These are phyloP conservation scores for Argopecten irradians DNA, from an alignment of 1,140 invertebrate species.

Conservation along the genomic window DNA sequence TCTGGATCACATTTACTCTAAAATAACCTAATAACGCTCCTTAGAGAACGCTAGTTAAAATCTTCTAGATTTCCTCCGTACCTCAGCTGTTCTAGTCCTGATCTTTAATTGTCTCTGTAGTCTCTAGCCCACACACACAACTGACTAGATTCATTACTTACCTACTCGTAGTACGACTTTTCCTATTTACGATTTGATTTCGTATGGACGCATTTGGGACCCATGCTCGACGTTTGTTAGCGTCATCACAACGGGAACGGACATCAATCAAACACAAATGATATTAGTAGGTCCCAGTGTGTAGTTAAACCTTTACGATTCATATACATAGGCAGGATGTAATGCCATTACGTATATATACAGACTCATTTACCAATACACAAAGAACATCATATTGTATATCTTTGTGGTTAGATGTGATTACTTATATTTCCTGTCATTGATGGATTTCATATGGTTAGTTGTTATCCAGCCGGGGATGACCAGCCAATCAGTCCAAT, in stretches of 20 bases:
- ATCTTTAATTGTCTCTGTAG: neutral
- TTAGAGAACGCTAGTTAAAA: neutral
- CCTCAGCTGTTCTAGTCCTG: neutral
- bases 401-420: neutral
- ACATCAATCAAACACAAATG: conserved; percentile 8
- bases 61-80: neutral
- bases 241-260: neutral
- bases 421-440: too few species aligned
- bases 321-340: neutral
- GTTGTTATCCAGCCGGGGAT: neutral
- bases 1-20: too few species aligned
- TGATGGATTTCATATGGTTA: neutral
- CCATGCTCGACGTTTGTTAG: neutral
- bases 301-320: neutral
- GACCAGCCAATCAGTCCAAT: too few species aligned
- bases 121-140: neutral
- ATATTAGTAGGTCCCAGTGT: neutral
- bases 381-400: neutral
- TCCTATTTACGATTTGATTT: neutral
- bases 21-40: neutral
- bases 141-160: neutral
- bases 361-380: neutral
- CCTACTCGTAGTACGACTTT: neutral
- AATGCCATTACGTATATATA: neutral
- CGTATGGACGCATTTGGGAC: neutral